phyloP scores from a whole-genome alignment of 2,113 vertebrate genomes.

The Phylloscopus trochilus region DNA sequence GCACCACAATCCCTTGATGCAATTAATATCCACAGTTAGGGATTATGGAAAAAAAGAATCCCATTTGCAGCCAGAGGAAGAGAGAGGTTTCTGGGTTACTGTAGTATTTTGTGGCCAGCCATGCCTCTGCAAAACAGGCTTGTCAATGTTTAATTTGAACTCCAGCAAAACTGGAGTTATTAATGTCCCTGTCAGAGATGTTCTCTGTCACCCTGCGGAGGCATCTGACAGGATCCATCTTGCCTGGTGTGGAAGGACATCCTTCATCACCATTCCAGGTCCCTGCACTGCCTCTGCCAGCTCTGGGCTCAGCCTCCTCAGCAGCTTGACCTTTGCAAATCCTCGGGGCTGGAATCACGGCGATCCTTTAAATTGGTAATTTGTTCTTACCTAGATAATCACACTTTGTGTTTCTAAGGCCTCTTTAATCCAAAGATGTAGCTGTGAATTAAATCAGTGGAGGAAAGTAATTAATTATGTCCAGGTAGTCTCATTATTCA shows the following conservation, averaged over 20 bases:
- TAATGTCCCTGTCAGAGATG: neutral
- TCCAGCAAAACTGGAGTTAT: neutral
- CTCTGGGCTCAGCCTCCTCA: neutral
- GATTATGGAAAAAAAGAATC: neutral
- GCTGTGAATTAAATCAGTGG: neutral
- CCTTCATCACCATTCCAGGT: neutral
- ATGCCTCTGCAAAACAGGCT: fast-evolving
- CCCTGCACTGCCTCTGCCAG: neutral
- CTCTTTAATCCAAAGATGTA: neutral
- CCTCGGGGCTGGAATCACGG: neutral
- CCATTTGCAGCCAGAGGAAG: neutral
- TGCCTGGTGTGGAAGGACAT: neutral
- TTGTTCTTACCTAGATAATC: neutral
- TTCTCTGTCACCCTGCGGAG: neutral
- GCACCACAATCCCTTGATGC: neutral
- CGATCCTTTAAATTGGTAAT: neutral
- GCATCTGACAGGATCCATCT: neutral
- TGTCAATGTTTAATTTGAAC: neutral
- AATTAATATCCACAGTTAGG: neutral
- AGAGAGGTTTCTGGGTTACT: neutral
- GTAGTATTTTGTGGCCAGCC: neutral
- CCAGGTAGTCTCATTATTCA: neutral
- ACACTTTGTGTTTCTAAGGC: neutral
- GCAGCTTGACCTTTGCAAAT: neutral
- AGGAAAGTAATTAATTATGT: neutral